These are phyloP conservation scores for Brachymystax lenok DNA, from an alignment of 2,797 vertebrate genomes.

Conservation along the genomic window DNA sequence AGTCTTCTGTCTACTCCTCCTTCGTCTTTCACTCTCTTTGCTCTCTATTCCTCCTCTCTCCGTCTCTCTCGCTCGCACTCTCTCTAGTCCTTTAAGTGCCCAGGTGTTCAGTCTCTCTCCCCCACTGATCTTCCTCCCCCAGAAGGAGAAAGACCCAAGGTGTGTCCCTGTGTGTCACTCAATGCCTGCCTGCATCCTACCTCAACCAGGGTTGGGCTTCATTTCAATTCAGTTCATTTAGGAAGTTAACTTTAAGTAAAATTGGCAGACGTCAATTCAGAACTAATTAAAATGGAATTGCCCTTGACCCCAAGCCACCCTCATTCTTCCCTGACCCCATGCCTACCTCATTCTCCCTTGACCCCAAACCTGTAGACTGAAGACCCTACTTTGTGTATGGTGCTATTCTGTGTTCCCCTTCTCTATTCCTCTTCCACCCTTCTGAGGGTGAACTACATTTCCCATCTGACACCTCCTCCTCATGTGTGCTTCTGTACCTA, in stretches of 20 bases:
- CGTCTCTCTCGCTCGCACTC: constrained; percentile 29
- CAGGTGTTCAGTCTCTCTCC: constrained; percentile 83
- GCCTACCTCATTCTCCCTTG: background rate
- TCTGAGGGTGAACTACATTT: constrained; percentile 2
- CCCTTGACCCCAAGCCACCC: background rate
- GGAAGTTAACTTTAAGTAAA: no score
- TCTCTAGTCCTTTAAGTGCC: constrained; percentile 88
- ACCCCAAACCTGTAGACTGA: background rate
- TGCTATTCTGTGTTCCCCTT: background rate
- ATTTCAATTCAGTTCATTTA: no score
- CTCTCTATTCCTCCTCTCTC: background rate
- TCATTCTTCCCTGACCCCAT: background rate
- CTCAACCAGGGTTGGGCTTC: background rate
- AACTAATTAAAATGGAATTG: background rate
- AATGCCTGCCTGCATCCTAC: constrained; percentile 66
- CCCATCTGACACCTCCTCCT: constrained; percentile 19
- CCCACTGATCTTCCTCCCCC: constrained; percentile 82
- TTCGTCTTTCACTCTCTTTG: background rate
- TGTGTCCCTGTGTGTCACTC: constrained; percentile 77
- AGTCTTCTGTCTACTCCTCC: constrained; percentile 42
- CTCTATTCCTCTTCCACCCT: background rate
- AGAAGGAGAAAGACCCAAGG: constrained; percentile 88
- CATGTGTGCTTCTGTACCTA: constrained; percentile 18
- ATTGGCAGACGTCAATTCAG: no score
- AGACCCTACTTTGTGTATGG: background rate